These are phyloP conservation scores for Andrena flavipes DNA, from an alignment of 2,888 invertebrate genomes.

Conservation along the genomic window DNA sequence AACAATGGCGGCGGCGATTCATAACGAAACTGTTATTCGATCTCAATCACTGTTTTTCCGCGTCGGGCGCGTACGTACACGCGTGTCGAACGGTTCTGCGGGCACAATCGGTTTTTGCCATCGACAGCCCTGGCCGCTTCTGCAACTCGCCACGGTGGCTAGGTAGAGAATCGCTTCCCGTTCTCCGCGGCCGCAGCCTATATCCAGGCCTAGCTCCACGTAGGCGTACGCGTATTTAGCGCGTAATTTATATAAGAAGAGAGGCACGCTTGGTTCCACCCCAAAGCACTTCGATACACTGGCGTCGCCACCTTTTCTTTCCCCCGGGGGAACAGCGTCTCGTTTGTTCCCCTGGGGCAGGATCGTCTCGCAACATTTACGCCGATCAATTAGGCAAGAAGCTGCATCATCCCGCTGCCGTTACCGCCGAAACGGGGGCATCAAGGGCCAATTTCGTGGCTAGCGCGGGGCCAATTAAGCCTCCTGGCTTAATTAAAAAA, in stretches of 20 bases:
- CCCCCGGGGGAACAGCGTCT: not conserved
- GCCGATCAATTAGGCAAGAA: not conserved
- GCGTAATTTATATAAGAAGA: slow-evolving; percentile 84
- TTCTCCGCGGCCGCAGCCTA: slow-evolving; percentile 59
- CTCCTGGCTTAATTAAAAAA: slow-evolving; percentile 70
- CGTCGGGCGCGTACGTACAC: slow-evolving; percentile 13
- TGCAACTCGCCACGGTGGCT: slow-evolving; percentile 72
- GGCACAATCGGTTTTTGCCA: slow-evolving; percentile 68
- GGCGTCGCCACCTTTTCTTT: slow-evolving; percentile 71
- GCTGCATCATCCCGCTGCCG: not conserved
- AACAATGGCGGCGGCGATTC: not conserved
- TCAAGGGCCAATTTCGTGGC: not conserved
- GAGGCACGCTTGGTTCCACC: slow-evolving; percentile 84
- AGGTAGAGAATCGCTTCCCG: slow-evolving; percentile 75
- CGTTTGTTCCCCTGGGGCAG: too few relatives aligned
- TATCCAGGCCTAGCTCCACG: slow-evolving; percentile 53
- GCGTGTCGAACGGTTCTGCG: slow-evolving; percentile 45
- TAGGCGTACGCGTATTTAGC: slow-evolving; percentile 79
- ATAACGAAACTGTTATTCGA: slow-evolving; percentile 4
- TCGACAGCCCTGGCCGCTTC: slow-evolving; percentile 65
- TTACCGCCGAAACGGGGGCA: not conserved
- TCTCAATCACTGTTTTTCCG: slow-evolving; percentile 18
- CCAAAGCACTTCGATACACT: slow-evolving; percentile 83
- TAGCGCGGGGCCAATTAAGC: slow-evolving; percentile 28
- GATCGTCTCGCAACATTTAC: not conserved